phyloP scores from a whole-genome alignment of 35 echinoderm and acorn worm genomes.

The Amphiura filiformis region DNA sequence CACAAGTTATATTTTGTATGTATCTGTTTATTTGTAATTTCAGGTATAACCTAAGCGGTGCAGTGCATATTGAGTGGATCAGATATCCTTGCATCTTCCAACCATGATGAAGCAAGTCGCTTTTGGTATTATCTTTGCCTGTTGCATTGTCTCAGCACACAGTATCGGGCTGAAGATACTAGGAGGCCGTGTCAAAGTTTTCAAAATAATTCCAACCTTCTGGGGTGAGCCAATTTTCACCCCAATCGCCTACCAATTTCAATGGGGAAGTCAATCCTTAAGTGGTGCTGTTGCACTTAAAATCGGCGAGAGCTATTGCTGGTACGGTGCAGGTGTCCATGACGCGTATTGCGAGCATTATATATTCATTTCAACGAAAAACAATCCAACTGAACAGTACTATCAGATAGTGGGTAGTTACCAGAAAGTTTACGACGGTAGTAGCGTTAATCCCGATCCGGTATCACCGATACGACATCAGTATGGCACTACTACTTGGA shows the following conservation, averaged over 20 bases:
- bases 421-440: not conserved
- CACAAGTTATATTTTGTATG: too few species aligned
- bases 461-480: not conserved
- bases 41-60: too few species aligned
- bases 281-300: not conserved
- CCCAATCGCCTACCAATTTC: not conserved
- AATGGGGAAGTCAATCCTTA: not conserved
- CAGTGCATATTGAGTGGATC: too few species aligned
- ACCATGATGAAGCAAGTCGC: too few species aligned
- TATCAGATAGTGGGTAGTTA: not conserved
- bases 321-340: not conserved
- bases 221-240: too few species aligned
- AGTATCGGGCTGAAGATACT: not conserved
- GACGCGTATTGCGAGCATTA: not conserved
- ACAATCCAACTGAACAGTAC: not conserved
- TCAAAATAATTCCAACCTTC: not conserved
- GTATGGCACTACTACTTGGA: not conserved
- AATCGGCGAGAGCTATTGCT: not conserved
- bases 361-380: not conserved
- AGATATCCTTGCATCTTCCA: too few species aligned
- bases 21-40: too few species aligned
- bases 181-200: not conserved
- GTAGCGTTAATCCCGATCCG: not conserved
- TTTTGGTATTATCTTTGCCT: not conserved
- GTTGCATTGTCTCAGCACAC: not conserved